These are phyloP conservation scores for Tineola bisselliella DNA, from an alignment of 2,888 invertebrate genomes.

Conservation along the genomic window DNA sequence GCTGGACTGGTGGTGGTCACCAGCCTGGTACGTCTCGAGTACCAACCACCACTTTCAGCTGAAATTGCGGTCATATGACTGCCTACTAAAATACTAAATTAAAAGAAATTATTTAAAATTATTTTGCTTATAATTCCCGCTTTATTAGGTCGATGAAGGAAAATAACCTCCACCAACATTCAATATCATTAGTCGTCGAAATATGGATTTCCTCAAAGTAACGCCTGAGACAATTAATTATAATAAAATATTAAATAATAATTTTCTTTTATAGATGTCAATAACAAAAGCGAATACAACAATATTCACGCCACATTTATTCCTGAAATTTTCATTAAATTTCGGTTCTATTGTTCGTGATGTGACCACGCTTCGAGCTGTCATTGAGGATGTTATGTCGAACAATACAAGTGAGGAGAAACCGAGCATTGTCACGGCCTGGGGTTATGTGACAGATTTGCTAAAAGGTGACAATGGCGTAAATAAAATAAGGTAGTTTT, in stretches of 20 bases:
- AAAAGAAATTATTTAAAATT: too few species aligned
- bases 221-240: neutral
- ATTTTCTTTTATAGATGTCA: conserved; percentile 14
- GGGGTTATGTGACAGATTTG: conserved; percentile 29
- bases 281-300: conserved; percentile 28
- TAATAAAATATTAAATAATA: neutral
- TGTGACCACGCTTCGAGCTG: conserved; percentile 27
- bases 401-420: conserved; percentile 19
- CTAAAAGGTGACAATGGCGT: conserved; percentile 31
- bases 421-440: conserved; percentile 27
- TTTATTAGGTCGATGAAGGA: too few species aligned
- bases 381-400: conserved; percentile 26
- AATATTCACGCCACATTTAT: conserved; percentile 33
- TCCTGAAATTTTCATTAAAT: conserved; percentile 43
- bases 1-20: neutral
- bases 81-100: too few species aligned
- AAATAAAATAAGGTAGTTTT: conserved; percentile 33
- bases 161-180: too few species aligned
- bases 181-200: too few species aligned
- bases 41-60: neutral
- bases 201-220: too few species aligned
- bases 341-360: conserved; percentile 40
- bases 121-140: too few species aligned
- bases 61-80: too few species aligned
- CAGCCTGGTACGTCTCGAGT: neutral